Conservation (phyloP, 1,140 invertebrate species). For the Stegodyphus dumicola region DNA sequence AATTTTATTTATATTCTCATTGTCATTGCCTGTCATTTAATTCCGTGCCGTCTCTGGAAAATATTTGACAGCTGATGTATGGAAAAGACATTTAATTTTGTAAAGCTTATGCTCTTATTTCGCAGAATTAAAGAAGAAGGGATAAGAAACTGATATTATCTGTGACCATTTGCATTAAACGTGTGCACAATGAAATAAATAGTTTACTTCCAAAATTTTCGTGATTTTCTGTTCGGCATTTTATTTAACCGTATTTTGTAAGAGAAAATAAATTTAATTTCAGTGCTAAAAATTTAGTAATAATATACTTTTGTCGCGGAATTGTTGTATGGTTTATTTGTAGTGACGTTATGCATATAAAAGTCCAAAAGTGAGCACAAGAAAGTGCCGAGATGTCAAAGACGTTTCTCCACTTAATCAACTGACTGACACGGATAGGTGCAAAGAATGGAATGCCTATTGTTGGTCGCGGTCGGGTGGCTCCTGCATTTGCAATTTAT, state of each 20-base stretch:
- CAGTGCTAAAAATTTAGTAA: neutral
- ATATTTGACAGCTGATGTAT: neutral
- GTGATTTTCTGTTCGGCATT: neutral
- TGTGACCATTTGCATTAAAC: no score
- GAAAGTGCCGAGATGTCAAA: neutral
- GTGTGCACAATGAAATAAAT: no score
- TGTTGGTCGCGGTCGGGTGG: conserved; percentile 51
- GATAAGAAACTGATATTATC: no score
- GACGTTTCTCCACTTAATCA: conserved; percentile 13
- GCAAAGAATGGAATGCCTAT: conserved; percentile 57
- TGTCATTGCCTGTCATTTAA: neutral
- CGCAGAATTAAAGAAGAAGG: no score
- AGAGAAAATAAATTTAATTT: neutral
- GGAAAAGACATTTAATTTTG: no score
- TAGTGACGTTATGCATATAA: neutral
- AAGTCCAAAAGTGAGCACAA: neutral
- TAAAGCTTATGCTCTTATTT: no score
- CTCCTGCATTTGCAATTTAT: conserved; percentile 32
- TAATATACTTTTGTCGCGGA: neutral
- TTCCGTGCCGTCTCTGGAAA: neutral
- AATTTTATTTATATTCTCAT: neutral
- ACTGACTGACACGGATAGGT: conserved; percentile 1
- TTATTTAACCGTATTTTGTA: neutral
- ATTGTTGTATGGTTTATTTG: neutral
- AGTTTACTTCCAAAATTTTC: no score